Evolutionary conservation across 2,797 vertebrate genomes (phyloP).

Genomic region (Helarctos malayanus): DNA sequence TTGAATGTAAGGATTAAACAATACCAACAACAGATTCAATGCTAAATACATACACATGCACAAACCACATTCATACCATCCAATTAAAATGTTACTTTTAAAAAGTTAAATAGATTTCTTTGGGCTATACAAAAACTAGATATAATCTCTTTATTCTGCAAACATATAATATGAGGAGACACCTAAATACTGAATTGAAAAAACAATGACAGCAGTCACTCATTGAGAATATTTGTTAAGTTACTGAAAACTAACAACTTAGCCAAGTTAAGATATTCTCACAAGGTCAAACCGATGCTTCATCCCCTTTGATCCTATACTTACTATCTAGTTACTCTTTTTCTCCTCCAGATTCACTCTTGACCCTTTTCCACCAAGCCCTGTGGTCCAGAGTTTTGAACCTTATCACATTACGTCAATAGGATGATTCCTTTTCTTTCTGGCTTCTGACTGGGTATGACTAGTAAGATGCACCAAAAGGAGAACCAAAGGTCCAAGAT

Average conservation of each 20-base stretch:
- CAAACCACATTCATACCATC: not conserved
- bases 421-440: rapidly evolving
- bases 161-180: not conserved
- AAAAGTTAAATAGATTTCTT: not conserved
- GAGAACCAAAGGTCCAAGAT: not conserved
- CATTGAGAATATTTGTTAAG: not conserved
- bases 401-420: not conserved
- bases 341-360: not conserved
- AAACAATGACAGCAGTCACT: not conserved
- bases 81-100: conserved; percentile 31
- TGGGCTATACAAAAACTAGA: not conserved
- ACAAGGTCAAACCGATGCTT: not conserved
- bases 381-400: not conserved
- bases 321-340: not conserved
- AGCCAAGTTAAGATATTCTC: not conserved
- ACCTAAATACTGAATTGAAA: not conserved
- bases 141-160: not conserved
- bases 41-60: rapidly evolving
- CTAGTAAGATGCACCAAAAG: not conserved
- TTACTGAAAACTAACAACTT: not conserved
- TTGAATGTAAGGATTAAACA: not conserved
- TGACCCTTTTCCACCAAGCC: not conserved
- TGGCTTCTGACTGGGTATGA: not conserved
- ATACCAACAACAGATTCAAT: not conserved
- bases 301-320: not conserved